These are phyloP conservation scores for Galerucella calmariensis DNA, from an alignment of 2,888 invertebrate genomes.

Conservation along the genomic window DNA sequence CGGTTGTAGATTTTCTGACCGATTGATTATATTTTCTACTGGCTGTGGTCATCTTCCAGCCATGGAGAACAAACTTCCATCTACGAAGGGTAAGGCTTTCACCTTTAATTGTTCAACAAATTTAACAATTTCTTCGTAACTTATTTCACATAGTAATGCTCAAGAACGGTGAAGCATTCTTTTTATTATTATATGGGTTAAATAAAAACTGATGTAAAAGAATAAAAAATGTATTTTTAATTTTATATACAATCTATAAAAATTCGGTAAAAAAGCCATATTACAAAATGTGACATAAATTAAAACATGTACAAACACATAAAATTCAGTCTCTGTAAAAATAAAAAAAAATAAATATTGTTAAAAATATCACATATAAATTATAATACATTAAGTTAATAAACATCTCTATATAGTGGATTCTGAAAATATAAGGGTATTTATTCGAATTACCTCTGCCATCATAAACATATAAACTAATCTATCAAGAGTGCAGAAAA, in stretches of 20 bases:
- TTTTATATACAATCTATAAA: slow-evolving; percentile 32
- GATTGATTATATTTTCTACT: too few relatives aligned
- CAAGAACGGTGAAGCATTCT: too few relatives aligned
- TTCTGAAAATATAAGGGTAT: slow-evolving; percentile 13
- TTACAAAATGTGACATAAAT: slow-evolving; percentile 33
- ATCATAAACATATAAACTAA: neutral
- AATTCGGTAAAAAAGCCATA: slow-evolving; percentile 33
- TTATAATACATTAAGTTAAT: slow-evolving; percentile 34
- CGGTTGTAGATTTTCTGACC: too few relatives aligned
- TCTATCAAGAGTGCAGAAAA: neutral
- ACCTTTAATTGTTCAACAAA: too few relatives aligned
- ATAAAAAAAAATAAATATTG: slow-evolving; percentile 31
- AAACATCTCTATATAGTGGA: slow-evolving; percentile 29
- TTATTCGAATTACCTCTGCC: slow-evolving; percentile 4
- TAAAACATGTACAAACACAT: slow-evolving; percentile 35
- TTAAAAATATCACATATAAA: slow-evolving; percentile 35
- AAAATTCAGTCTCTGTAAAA: slow-evolving; percentile 35
- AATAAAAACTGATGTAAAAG: slow-evolving; percentile 24
- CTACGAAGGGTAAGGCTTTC: too few relatives aligned
- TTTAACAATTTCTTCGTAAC: too few relatives aligned
- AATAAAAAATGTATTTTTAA: slow-evolving; percentile 34
- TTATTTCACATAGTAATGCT: too few relatives aligned
- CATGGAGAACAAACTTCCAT: too few relatives aligned
- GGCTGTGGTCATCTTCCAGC: too few relatives aligned
- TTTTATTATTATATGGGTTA: neutral